Base-by-base conservation (phyloP, 2,888 invertebrate genomes). In the Tyria jacobaeae region DNA sequence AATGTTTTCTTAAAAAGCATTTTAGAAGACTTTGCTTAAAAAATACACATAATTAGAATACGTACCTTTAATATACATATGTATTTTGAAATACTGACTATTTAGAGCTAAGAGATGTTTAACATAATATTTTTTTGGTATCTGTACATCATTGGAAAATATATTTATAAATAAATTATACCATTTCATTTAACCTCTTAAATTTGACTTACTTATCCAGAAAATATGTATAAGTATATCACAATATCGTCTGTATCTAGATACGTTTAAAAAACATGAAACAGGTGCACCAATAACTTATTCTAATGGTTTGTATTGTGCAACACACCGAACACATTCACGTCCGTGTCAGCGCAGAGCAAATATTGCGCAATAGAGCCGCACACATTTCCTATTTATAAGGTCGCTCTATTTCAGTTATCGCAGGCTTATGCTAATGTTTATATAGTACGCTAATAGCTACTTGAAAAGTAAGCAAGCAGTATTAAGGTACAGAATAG, bases 351-450 rank as follows among this genome's bases (percentile, higher is more conserved):
- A 65, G 66, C 71, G 72, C 35, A 35, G 39, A 59, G 44, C 71
- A 62, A 70, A 73, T 67, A 79, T 90, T 90, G 82, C 88, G 88
- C 80, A 91, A 91, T 77, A 74, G 72, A 74, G 74, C 81, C 79
- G 72, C 78, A 79, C 76, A 77, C 80, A 84, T 83, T 88, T 87
- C 82, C 84, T 86, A 86, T 90, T 89, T 90, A 91, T 90, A 89
- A 85, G 89, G 90, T 89, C 89, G 88, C 84, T 86, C 91, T 91
- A 90, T 91, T 91, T 87, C 78, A 69, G 86, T 85, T 87, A 87
- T 86, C 81, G 81, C 75, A 78, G 75, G 78, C 73, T 82, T 82
- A 81, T 87, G 89, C 88, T 86, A 87, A 86, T 87, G 85, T 82
- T 86, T 80, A 75, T 80, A 80, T 72, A 72, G 77, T 77, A 70